A percentile compares a stretch with the other conserved stretches of the same genome.
Conservation (phyloP, 2,113 vertebrate genomes). For the Entelurus aequoreus region DNA sequence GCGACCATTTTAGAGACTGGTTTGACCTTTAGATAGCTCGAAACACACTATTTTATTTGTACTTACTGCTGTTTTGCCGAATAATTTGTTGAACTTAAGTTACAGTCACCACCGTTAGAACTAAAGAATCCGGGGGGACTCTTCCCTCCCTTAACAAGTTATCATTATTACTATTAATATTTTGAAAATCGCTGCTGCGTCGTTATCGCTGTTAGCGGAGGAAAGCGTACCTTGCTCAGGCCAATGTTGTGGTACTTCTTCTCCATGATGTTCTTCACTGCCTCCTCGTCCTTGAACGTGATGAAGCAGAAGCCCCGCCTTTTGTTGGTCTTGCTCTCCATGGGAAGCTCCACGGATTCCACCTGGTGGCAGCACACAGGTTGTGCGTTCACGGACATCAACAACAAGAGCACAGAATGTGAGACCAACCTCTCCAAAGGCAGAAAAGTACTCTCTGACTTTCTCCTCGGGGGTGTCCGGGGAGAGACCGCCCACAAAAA, state of each 20-base stretch:
- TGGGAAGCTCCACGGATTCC: conserved; percentile 94
- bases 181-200: neutral
- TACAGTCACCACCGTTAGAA: too few species aligned
- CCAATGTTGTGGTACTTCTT: conserved; percentile 99
- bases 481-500: conserved; percentile 97
- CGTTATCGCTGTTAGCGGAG: neutral
- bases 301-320: conserved; percentile 98
- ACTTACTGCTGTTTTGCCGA: too few species aligned
- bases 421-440: conserved; percentile 86
- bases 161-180: neutral
- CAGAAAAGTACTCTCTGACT: conserved; percentile 94
- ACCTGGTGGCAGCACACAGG: conserved; percentile 68
- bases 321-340: conserved; percentile 99
- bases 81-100: too few species aligned
- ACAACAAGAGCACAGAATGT: neutral
- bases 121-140: too few species aligned
- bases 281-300: conserved; percentile 95
- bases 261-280: conserved; percentile 97
- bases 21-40: too few species aligned
- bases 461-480: conserved; percentile 97
- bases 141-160: too few species aligned
- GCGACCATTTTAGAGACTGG: too few species aligned
- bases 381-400: neutral
- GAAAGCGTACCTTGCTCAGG: conserved; percentile 85
- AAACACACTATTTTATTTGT: too few species aligned